phyloP scores from a whole-genome alignment of 2,888 invertebrate species.

The Graphium colonna region DNA sequence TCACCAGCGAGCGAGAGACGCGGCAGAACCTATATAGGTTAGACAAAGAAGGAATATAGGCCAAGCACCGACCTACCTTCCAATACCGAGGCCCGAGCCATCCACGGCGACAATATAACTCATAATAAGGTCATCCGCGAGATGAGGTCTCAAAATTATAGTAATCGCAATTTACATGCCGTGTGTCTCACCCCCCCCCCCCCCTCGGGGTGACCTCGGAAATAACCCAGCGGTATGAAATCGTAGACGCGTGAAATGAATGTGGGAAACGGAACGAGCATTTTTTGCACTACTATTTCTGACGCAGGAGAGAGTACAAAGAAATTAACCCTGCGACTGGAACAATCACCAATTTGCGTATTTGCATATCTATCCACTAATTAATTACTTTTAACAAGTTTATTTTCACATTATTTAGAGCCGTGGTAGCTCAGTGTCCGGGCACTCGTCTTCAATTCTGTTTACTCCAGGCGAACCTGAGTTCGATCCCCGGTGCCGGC shows the following conservation, averaged over 20 bases:
- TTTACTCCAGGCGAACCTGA: too few relatives aligned
- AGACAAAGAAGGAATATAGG: conserved; percentile 69
- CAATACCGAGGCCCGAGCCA: conserved; percentile 57
- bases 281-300: neutral
- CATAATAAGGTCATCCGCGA: conserved; percentile 39
- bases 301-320: too few relatives aligned
- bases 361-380: too few relatives aligned
- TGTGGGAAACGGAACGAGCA: neutral
- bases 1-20: conserved; percentile 57
- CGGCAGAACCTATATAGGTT: conserved; percentile 27
- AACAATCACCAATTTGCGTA: too few relatives aligned
- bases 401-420: too few relatives aligned
- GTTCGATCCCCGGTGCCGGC: too few relatives aligned
- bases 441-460: too few relatives aligned
- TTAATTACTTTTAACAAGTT: too few relatives aligned
- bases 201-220: neutral
- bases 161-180: conserved; percentile 17
- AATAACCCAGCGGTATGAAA: neutral
- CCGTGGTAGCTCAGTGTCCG: too few relatives aligned
- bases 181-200: neutral
- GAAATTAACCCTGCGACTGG: too few relatives aligned
- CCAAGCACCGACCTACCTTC: conserved; percentile 77
- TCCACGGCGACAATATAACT: conserved; percentile 51
- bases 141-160: conserved; percentile 31
- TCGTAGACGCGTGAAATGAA: neutral